Percentiles rank a stretch among this genome's conserved stretches.
These are phyloP conservation scores for Cheilosia urbana DNA, from an alignment of 2,888 invertebrate species.

Conservation along the genomic window DNA sequence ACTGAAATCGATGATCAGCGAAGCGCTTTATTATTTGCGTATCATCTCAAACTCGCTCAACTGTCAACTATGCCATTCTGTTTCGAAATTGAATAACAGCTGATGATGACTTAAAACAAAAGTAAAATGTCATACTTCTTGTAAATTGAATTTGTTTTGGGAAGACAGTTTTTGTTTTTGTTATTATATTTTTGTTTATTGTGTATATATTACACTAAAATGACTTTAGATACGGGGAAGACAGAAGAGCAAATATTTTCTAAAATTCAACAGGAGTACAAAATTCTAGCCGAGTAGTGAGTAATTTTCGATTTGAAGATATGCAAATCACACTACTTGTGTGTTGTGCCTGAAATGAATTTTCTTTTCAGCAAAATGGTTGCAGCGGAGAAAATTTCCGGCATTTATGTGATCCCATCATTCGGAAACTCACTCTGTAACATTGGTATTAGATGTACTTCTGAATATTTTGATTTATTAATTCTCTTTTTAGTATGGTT, in stretches of 20 bases:
- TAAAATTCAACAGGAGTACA: conserved; percentile 93
- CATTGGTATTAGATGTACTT: neutral
- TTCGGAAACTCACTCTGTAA: conserved; percentile 92
- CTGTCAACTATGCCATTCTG: neutral
- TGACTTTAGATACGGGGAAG: conserved; percentile 81
- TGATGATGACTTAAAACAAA: neutral
- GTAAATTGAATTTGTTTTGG: neutral
- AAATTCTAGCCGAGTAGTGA: conserved; percentile 96
- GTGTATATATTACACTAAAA: conserved; percentile 75
- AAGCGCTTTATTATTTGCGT: too few species aligned
- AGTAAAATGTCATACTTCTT: neutral
- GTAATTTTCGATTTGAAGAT: conserved; percentile 80
- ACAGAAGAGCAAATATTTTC: conserved; percentile 87
- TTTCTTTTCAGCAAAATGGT: conserved; percentile 88
- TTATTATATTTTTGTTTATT: conserved; percentile 24
- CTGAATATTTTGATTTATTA: neutral
- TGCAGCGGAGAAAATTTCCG: conserved; percentile 92
- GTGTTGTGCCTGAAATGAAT: neutral
- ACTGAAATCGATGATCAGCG: too few species aligned
- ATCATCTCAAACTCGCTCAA: too few species aligned
- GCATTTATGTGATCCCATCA: conserved; percentile 97
- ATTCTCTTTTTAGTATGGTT: conserved; percentile 78
- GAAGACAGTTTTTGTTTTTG: conserved; percentile 13
- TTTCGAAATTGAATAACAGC: neutral
- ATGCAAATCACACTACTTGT: too few species aligned